Evolutionary conservation across 2,888 invertebrate species (phyloP).

Genomic region (Agrotis clavis): DNA sequence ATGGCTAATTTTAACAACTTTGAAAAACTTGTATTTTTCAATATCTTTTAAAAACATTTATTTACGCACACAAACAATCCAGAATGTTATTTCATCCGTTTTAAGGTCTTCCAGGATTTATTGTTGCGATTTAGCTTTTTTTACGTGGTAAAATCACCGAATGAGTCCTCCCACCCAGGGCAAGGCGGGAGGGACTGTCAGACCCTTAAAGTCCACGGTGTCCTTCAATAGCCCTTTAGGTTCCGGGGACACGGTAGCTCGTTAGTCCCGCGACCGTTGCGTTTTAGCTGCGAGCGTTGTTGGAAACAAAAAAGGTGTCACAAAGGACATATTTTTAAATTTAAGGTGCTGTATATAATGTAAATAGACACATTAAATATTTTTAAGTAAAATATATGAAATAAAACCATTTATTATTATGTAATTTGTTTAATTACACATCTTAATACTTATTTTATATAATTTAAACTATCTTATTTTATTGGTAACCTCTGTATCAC

Average conservation of each 20-base stretch:
- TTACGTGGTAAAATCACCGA: no score
- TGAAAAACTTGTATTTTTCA: no score
- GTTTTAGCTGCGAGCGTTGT: slow-evolving; percentile 34
- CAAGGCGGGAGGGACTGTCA: no score
- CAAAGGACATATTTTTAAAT: background rate
- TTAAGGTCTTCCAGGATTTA: no score
- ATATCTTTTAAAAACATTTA: no score
- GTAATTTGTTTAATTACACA: slow-evolving; percentile 29
- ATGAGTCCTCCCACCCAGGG: no score
- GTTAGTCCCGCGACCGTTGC: slow-evolving; percentile 7
- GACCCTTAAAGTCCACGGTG: no score
- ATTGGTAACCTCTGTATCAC: background rate
- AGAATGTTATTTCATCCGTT: no score
- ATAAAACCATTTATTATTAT: slow-evolving; percentile 31
- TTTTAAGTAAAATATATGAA: slow-evolving; percentile 2
- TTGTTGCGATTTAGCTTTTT: slow-evolving; percentile 35
- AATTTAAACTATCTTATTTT: background rate
- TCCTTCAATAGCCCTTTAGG: no score
- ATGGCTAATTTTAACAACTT: no score
- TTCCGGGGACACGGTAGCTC: no score
- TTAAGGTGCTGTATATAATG: slow-evolving; percentile 21
- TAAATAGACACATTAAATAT: background rate
- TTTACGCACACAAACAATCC: no score
- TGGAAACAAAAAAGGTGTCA: background rate
- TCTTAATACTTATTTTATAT: background rate